These are phyloP conservation scores for Lineus longissimus DNA, from an alignment of 1,140 invertebrate genomes.

Conservation along the genomic window DNA sequence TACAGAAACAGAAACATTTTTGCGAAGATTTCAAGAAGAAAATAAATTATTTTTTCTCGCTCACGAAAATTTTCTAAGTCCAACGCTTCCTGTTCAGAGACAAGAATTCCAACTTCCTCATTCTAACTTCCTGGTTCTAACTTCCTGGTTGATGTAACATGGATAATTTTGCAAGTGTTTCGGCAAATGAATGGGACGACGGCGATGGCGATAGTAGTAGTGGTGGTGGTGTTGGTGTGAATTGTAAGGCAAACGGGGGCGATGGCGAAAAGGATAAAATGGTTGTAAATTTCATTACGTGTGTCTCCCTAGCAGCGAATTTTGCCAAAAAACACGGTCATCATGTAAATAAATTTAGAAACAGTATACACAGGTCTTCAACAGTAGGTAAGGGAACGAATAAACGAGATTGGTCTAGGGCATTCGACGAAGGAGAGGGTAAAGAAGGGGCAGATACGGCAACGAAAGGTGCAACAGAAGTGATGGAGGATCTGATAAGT, in stretches of 20 bases:
- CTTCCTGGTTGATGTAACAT: too few relatives aligned
- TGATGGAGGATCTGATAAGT: constrained; percentile 3
- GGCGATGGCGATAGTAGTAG: neutral
- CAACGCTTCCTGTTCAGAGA: neutral
- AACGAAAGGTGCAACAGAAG: neutral
- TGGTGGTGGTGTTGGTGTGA: neutral
- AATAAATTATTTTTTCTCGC: too few relatives aligned
- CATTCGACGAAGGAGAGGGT: constrained; percentile 4
- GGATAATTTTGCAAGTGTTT: constrained; percentile 1
- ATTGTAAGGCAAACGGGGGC: neutral
- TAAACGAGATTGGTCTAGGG: neutral
- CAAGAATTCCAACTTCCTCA: neutral
- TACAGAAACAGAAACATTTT: neutral
- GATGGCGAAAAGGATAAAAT: neutral
- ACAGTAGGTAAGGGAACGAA: constrained; percentile 7
- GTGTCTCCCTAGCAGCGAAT: neutral
- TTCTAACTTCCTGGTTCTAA: too few relatives aligned
- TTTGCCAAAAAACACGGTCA: constrained; percentile 6
- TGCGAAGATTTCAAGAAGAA: neutral
- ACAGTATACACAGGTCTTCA: neutral
- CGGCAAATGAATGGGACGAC: neutral
- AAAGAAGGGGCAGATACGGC: neutral
- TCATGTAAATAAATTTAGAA: constrained; percentile 6
- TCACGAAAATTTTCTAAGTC: neutral
- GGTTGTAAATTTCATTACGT: constrained; percentile 5